Conservation (phyloP, 2,113 vertebrate genomes). For the Platanista minor region DNA sequence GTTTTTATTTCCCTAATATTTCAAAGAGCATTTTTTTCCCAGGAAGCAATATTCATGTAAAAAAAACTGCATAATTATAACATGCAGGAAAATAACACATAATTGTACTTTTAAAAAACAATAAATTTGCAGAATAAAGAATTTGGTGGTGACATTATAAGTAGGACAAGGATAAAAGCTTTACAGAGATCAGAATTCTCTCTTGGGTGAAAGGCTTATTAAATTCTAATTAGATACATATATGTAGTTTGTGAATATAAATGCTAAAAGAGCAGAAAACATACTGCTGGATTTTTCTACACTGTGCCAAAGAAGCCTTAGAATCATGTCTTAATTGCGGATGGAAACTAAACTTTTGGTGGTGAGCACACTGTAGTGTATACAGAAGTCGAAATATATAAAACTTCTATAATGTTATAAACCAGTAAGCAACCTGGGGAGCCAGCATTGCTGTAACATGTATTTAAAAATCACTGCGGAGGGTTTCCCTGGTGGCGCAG, state of each 20-base stretch:
- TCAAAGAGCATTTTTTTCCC: constrained; percentile 12
- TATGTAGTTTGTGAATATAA: constrained; percentile 43
- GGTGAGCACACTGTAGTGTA: neutral
- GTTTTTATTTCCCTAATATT: constrained; percentile 31
- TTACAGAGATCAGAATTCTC: constrained; percentile 17
- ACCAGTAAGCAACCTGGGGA: neutral
- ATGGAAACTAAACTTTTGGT: neutral
- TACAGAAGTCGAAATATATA: neutral
- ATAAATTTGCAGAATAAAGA: constrained; percentile 27
- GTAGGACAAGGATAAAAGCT: constrained; percentile 41
- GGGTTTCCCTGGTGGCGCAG: too few species aligned
- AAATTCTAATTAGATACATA: constrained; percentile 53
- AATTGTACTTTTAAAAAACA: constrained; percentile 22
- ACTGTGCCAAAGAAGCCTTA: neutral
- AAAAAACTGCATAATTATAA: constrained; percentile 44
- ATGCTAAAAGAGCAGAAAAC: neutral
- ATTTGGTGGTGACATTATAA: constrained; percentile 24
- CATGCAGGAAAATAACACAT: constrained; percentile 29
- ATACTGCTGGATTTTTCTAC: neutral
- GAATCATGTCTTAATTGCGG: neutral
- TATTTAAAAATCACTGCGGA: neutral
- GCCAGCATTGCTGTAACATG: neutral
- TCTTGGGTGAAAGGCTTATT: constrained; percentile 31
- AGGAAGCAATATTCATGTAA: constrained; percentile 22
- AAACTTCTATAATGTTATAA: neutral